phyloP scores from a whole-genome alignment of 2,797 vertebrate genomes.

The Acomys russatus region DNA sequence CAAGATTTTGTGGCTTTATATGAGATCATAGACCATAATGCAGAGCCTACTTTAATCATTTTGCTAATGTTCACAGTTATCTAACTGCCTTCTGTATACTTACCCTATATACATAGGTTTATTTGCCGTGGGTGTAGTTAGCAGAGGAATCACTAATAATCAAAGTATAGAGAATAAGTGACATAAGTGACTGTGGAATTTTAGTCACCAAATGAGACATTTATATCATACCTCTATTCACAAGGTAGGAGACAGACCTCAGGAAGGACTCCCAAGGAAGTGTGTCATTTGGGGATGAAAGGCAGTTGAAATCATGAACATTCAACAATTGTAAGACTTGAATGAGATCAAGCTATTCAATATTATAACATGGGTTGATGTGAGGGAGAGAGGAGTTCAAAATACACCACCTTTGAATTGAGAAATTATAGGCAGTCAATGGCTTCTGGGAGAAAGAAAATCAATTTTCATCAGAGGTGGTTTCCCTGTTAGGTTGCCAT shows the following conservation, averaged over 20 bases:
- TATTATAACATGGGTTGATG: not conserved
- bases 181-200: not conserved
- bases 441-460: not conserved
- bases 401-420: not conserved
- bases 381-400: not conserved
- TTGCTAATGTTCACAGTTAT: not conserved
- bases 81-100: not conserved
- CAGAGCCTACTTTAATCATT: not conserved
- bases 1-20: not conserved
- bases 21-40: not conserved
- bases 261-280: not conserved
- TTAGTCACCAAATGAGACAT: not conserved
- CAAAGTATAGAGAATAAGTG: not conserved
- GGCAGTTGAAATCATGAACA: not conserved
- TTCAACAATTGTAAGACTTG: not conserved
- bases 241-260: not conserved
- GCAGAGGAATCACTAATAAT: too few relatives aligned
- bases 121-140: not conserved
- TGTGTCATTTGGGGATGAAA: too few relatives aligned
- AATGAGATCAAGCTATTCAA: too few relatives aligned
- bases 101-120: not conserved
- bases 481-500: too few relatives aligned
- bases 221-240: too few relatives aligned
- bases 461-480: not conserved
- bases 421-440: not conserved